Conservation (phyloP, 2,888 invertebrate genomes). For the Hypomecis punctinalis region DNA sequence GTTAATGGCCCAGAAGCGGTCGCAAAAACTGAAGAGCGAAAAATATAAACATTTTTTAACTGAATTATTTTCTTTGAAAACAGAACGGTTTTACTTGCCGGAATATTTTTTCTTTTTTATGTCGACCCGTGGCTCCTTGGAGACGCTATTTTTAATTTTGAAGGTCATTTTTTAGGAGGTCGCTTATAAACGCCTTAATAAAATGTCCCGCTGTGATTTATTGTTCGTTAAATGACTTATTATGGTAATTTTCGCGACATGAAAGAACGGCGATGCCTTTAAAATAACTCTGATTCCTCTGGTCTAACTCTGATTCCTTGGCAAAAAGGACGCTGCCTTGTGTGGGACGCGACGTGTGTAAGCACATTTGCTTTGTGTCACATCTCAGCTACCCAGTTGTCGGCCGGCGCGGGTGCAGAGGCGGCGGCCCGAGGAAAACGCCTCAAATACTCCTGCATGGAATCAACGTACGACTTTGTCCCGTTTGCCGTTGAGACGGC, state of each 20-base stretch:
- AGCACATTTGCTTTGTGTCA: no score
- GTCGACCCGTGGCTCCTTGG: slow-evolving; percentile 46
- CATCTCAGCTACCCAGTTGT: no score
- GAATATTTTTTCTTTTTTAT: slow-evolving; percentile 53
- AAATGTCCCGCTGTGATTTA: slow-evolving; percentile 41
- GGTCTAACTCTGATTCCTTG: no score
- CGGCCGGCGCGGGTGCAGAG: no score
- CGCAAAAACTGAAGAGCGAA: slow-evolving; percentile 45
- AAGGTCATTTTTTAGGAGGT: slow-evolving; percentile 36
- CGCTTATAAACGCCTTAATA: slow-evolving; percentile 33
- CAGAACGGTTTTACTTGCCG: slow-evolving; percentile 45
- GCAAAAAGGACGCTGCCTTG: no score
- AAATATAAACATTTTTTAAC: slow-evolving; percentile 47
- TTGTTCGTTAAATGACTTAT: slow-evolving; percentile 33
- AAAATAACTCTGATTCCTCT: no score
- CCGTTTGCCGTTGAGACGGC: no score
- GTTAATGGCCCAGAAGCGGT: slow-evolving; percentile 52
- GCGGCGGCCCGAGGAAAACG: no score
- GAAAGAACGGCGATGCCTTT: slow-evolving; percentile 15
- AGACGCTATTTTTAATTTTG: slow-evolving; percentile 49
- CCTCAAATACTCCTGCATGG: no score
- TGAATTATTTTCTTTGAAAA: slow-evolving; percentile 45
- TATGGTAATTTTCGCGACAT: slow-evolving; percentile 27
- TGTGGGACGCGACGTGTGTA: no score
- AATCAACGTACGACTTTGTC: no score